Evolutionary conservation across 2,888 invertebrate species (phyloP), one percentile per base, ranked within the genome.

Genomic region (Orthosia incerta): DNA sequence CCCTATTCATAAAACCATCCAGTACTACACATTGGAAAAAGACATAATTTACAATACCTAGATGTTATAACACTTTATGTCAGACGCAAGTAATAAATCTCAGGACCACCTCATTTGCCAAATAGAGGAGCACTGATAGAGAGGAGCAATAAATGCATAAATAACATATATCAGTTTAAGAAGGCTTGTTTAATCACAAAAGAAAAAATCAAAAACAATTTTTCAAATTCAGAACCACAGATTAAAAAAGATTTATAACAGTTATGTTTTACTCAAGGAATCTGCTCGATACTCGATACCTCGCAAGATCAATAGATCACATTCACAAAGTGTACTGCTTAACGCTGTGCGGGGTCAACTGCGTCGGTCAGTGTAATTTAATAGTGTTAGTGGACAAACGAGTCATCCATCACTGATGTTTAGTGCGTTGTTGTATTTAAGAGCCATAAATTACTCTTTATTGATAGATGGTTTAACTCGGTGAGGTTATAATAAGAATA

Each of bases 351-450:
- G 70, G 72, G 85, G 85, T 77, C 77, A 80, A 61, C 48, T n/a
- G 48, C n/a, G 71, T 53, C 70, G 72, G 74, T 74, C 68, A 71
- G 72, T 74, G 39, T 77, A 56, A 76, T 74, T 84, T 80, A 76
- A 76, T 76, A 62, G 79, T 79, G 73, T 76, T 71, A 73, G 70
- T 67, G 57, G 20, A 70, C 26, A 51, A 65, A 51, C 57, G 46
- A 66, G 62, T 66, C 74, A 84, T 85, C 83, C 71, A 84, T 85
- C 84, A 85, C 60, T 15, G n/a, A 53, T 79, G 70, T 65, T 75
- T 69, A 75, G 39, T 62, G n/a, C 66, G 55, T 66, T 68, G 73
- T 80, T 78, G 74, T 74, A 71, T 82, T 82, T 69, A 71, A 79
- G 57, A 67, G 61, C 53, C 59, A 81, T 82, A 81, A 82, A 82